Evolutionary conservation across 2,113 vertebrate species (phyloP), one percentile per base, ranked within the genome.

Genomic region (Calyptomena viridis): DNA sequence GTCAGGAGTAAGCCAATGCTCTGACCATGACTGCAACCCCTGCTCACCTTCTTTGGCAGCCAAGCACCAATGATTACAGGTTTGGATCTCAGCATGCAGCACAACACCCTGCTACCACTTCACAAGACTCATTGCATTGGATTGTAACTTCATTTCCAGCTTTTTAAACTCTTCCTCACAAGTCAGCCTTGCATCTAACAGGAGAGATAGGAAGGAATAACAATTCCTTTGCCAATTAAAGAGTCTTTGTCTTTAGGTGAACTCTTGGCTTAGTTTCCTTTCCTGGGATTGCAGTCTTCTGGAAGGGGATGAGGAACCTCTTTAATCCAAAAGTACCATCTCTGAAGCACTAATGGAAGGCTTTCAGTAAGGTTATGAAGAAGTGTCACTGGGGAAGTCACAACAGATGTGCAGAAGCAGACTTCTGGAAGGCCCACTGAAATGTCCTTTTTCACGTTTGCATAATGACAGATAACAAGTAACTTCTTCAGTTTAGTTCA

Each of bases 361-460:
- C 47, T 31, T 87, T 67, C 74, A 64, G 58, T 8, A 79, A 60
- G 31, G 40, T 60, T 52, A 79, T 17, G 23, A 72, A 66, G 50
- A 72, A 66, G 21, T 8, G 40, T 67, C 88, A 69, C 58, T 23
- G 33, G 25, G 60, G 56, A 91, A 87, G 71, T 39, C 55, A 33
- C n/a, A 81, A 67, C 0, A 60, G 39, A 75, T 24, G 63, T n/a
- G 25, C 10, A 80, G 58, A 90, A 24, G 72, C 89, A 94, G 31
- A 55, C 49, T 91, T 92, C 76, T 55, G 60, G 80, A 93, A 92
- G 55, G 83, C 47, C 53, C 72, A 89, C 50, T 63, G 90, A 74
- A 90, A 78, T 35, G 86, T 69, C 68, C 68, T 90, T 81, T 86
- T 55, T 25, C 8, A 89, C 33, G 42, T 56, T 56, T 84, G 68